Conservation (phyloP, 1,140 invertebrate genomes). For the Aphaenogaster floridana region DNA sequence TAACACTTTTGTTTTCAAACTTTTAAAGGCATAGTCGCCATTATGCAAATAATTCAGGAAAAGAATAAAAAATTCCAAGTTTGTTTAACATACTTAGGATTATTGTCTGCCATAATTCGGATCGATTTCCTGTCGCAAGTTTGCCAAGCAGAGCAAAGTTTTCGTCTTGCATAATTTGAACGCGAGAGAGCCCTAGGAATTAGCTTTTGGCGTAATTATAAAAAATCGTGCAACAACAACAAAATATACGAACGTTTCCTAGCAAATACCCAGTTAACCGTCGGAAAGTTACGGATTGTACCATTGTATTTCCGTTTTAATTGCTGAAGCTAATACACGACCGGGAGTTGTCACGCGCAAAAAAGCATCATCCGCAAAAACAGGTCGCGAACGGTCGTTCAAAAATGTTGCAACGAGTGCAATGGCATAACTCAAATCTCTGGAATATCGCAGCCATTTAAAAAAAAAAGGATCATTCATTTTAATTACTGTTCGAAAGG, state of each 20-base stretch:
- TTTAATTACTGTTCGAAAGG: conserved; percentile 20
- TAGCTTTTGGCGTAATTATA: not conserved
- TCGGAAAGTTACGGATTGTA: not conserved
- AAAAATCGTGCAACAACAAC: not conserved
- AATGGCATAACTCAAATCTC: conserved; percentile 16
- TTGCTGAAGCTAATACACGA: conserved; percentile 27
- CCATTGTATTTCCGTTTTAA: conserved; percentile 43
- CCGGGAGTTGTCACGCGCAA: not conserved
- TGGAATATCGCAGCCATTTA: not conserved
- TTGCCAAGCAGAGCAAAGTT: not conserved
- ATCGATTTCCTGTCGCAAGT: not conserved
- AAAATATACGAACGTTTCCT: conserved; percentile 12
- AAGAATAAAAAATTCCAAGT: not conserved
- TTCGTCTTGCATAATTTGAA: not conserved
- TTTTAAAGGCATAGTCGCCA: not conserved
- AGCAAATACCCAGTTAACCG: conserved; percentile 15
- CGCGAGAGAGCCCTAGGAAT: not conserved
- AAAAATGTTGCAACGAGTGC: not conserved
- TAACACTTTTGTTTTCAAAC: not conserved
- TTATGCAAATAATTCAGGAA: not conserved
- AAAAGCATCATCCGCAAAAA: conserved; percentile 15
- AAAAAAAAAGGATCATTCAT: conserved; percentile 1
- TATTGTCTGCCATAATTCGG: not conserved
- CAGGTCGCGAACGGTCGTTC: conserved; percentile 13
- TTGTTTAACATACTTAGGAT: not conserved